A percentile compares a stretch with the other conserved stretches of the same genome.
Evolutionary conservation across 2,113 vertebrate genomes (phyloP).

Genomic region (Acrocephalus arundinaceus): DNA sequence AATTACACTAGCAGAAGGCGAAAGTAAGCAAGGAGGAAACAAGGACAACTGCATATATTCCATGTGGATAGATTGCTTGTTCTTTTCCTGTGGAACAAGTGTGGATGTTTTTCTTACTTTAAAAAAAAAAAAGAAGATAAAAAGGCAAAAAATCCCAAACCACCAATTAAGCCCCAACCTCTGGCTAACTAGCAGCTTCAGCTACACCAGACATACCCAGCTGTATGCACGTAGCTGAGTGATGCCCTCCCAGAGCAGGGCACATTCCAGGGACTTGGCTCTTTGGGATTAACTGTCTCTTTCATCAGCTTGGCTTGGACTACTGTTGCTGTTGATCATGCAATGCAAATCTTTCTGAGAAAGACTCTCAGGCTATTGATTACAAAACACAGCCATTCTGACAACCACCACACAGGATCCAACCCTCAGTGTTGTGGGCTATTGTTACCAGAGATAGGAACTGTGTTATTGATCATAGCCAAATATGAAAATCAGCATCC

Average conservation of each 20-base stretch:
- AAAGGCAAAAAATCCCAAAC: background rate
- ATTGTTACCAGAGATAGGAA: background rate
- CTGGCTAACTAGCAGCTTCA: constrained; percentile 8
- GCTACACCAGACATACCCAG: background rate
- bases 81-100: constrained; percentile 17
- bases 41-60: constrained; percentile 2
- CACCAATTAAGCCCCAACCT: background rate
- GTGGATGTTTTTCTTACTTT: background rate
- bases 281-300: constrained; percentile 65
- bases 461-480: background rate
- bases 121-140: background rate
- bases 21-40: constrained; percentile 7
- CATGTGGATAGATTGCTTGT: background rate
- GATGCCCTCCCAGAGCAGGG: background rate
- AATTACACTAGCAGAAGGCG: constrained; percentile 1
- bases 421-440: background rate
- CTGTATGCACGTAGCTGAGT: background rate
- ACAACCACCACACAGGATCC: background rate
- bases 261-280: constrained; percentile 33
- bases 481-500: background rate
- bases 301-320: constrained; percentile 17
- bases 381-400: background rate
- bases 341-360: constrained; percentile 30
- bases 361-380: background rate
- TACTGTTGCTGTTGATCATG: constrained; percentile 7